Evolutionary conservation across 2,113 vertebrate species (phyloP).

Genomic region (Eupsittula cactorum): DNA sequence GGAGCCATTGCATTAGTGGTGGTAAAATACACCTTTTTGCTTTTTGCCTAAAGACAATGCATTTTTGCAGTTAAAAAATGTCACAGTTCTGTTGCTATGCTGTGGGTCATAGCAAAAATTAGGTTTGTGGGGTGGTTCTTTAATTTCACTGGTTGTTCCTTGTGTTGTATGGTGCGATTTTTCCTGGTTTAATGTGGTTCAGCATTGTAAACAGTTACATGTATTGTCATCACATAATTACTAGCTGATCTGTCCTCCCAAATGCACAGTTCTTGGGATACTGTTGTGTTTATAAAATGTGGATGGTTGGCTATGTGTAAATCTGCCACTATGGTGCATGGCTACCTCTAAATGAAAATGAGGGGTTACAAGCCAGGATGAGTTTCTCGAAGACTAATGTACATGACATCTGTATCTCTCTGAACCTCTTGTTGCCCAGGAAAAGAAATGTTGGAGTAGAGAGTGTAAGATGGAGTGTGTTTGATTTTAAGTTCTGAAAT

Average conservation of each 20-base stretch:
- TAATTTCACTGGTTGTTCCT: background rate
- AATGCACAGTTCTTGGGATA: background rate
- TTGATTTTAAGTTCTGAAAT: background rate
- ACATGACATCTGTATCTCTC: background rate
- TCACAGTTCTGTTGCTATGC: background rate
- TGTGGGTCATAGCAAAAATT: background rate
- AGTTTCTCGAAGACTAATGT: background rate
- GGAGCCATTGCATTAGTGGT: background rate
- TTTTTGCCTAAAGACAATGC: background rate
- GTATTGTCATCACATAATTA: rapidly evolving
- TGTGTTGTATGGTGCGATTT: background rate
- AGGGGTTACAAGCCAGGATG: background rate
- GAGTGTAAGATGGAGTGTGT: background rate
- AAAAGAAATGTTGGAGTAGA: background rate
- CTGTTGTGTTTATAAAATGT: background rate
- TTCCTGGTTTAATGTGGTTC: background rate
- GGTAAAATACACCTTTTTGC: background rate
- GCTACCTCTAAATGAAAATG: background rate
- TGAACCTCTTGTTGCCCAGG: background rate
- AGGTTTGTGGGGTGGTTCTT: background rate
- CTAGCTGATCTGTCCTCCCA: background rate
- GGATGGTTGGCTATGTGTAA: background rate
- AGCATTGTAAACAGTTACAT: background rate
- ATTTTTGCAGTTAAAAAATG: background rate
- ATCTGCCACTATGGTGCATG: background rate